Evolutionary conservation across 2,113 vertebrate genomes (phyloP).

Genomic region (Eublepharis macularius): DNA sequence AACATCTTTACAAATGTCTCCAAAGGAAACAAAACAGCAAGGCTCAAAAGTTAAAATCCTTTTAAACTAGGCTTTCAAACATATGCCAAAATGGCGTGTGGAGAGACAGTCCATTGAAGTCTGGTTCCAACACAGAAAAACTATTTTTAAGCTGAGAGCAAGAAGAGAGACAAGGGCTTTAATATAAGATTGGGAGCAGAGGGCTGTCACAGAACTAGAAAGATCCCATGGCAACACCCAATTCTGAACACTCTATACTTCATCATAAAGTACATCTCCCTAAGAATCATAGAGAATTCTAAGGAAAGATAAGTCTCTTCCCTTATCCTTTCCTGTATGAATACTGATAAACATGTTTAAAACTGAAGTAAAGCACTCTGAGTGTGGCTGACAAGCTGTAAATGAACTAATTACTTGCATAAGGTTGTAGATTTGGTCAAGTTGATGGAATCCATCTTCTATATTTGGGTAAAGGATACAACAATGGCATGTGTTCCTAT

Average conservation of each 20-base stretch:
- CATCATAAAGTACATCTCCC: neutral
- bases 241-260: too few relatives aligned
- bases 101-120: neutral
- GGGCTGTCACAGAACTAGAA: neutral
- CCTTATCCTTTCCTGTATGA: neutral
- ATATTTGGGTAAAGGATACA: neutral
- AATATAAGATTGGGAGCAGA: neutral
- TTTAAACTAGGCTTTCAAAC: constrained; percentile 30
- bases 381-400: neutral
- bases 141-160: neutral
- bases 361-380: neutral
- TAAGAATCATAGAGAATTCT: neutral
- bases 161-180: neutral
- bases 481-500: too few relatives aligned
- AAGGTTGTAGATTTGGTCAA: neutral
- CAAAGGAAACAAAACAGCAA: constrained; percentile 52
- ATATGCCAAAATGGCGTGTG: neutral
- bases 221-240: neutral
- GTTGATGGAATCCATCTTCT: neutral
- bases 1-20: constrained; percentile 59
- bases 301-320: neutral
- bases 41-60: constrained; percentile 36
- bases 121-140: neutral
- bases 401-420: neutral
- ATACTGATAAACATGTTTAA: neutral